Evolutionary conservation across 2,113 vertebrate genomes (phyloP), one percentile per base, ranked within the genome.

Genomic region (Chitala chitala): DNA sequence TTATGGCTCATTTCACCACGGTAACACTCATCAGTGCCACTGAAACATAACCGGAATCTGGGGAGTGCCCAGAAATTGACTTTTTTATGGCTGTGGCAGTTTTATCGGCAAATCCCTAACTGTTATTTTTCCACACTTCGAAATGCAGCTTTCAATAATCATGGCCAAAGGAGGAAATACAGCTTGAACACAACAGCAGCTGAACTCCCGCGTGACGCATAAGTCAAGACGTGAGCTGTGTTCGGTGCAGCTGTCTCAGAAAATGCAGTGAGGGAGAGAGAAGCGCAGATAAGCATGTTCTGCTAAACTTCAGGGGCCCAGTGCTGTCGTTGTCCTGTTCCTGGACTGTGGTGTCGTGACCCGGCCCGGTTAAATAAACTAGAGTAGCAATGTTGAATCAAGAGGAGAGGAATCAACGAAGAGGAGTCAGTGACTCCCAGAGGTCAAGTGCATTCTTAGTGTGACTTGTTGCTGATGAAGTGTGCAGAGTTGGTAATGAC

Each of bases 151-250:
- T 81, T 76, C 80, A 81, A 83, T 88, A 85, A 86, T 84, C 87
- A 63, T 71, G 76, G 83, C 69, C 50, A 81, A 75, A 76, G 78
- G 82, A 86, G 81, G 65, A 83, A 80, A 82, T 77, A 69, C 77
- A 85, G 84, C 85, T 84, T 51, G 38, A 3, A 77, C n/a, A n/a
- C n/a, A n/a, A n/a, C n/a, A n/a, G n/a, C n/a, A 66, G 58, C 68
- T 72, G 72, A 82, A 85, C 84, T 81, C 83, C 79, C 84, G 80
- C 82, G 84, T 85, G 84, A 90, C 81, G 87, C 87, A 88, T 83
- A 79, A 69, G 84, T 82, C 81, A 81, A 79, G 84, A 3, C 12
- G 82, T 90, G 88, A 9, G 76, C 85, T 86, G 9, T 71, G 90
- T 76, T 78, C 56, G 71, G 75, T 75, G 75, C 63, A 69, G 76